A percentile compares a stretch with the other conserved stretches of the same genome.
Evolutionary conservation across 2,113 vertebrate genomes (phyloP).

Genomic region (Cebidichthys violaceus): DNA sequence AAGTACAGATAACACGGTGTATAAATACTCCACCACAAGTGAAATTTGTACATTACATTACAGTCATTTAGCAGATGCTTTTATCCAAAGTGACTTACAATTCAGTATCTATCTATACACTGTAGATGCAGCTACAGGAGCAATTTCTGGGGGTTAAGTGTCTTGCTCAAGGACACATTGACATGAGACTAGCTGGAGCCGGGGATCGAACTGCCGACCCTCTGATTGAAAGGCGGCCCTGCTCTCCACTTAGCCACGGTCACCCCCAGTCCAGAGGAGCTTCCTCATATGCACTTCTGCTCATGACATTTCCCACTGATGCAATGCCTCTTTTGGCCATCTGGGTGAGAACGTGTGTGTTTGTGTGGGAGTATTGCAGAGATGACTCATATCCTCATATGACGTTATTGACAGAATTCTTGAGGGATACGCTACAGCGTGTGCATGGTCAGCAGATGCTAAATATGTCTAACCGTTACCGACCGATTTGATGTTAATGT

Average conservation of each 20-base stretch:
- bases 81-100: no score
- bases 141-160: no score
- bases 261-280: no score
- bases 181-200: no score
- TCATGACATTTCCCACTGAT: conserved; percentile 8
- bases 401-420: conserved; percentile 11
- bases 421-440: conserved; percentile 10
- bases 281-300: not conserved
- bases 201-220: no score
- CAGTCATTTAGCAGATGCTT: no score
- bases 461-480: conserved; percentile 42
- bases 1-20: not conserved
- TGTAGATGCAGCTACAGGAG: no score
- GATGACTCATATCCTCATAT: conserved; percentile 54
- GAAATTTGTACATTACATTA: no score
- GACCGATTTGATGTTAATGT: conserved; percentile 65
- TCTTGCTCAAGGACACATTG: no score
- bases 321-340: conserved; percentile 1
- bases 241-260: no score
- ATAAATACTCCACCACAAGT: not conserved
- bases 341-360: conserved; percentile 10
- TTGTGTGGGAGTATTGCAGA: conserved; percentile 18
- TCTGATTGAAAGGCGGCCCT: no score
- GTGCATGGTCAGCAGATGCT: conserved; percentile 40
- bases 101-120: no score